These are phyloP conservation scores for Sebastes glaucus DNA, from an alignment of 2,797 vertebrate species.

Conservation along the genomic window DNA sequence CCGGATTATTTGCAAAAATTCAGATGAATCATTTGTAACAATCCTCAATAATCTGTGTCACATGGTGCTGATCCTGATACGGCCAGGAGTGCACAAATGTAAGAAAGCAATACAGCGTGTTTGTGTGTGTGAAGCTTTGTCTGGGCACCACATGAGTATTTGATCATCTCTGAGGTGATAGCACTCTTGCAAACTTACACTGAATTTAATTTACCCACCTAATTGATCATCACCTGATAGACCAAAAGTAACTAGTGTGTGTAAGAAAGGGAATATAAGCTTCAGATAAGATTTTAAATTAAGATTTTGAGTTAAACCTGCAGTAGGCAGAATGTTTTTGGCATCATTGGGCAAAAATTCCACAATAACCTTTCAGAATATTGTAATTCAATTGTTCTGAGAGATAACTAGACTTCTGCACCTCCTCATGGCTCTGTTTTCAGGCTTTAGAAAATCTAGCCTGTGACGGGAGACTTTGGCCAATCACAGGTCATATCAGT, in stretches of 20 bases:
- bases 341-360: too few species aligned
- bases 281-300: neutral
- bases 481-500: too few species aligned
- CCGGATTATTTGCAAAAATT: neutral
- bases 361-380: too few species aligned
- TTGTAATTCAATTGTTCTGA: too few species aligned
- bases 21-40: neutral
- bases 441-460: neutral
- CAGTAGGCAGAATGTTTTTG: too few species aligned
- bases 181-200: neutral
- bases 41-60: conserved; percentile 8
- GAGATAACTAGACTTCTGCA: too few species aligned
- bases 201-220: neutral
- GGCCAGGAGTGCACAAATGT: neutral
- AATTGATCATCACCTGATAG: neutral
- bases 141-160: neutral
- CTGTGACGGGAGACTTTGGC: too few species aligned
- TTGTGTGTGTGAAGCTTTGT: neutral
- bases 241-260: neutral
- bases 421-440: too few species aligned
- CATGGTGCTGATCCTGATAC: conserved; percentile 42
- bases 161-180: neutral
- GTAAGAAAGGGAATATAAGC: neutral
- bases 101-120: neutral
- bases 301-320: neutral